Evolutionary conservation across 1,140 invertebrate genomes (phyloP).

Genomic region (Venturia canescens): DNA sequence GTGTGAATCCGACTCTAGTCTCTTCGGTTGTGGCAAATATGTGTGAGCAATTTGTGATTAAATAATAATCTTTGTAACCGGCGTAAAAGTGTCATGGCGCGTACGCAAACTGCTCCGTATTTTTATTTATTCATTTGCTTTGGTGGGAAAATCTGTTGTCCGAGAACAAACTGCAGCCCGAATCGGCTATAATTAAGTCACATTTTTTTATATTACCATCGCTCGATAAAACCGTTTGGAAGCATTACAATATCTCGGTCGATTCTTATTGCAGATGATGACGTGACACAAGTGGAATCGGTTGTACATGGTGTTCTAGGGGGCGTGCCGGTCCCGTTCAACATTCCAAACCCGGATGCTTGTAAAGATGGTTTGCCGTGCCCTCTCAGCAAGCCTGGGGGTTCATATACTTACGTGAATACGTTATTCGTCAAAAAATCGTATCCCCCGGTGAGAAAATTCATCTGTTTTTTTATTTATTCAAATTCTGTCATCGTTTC

Average conservation of each 20-base stretch:
- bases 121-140: too few relatives aligned
- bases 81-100: too few relatives aligned
- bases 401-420: constrained; percentile 79
- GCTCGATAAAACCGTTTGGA: too few relatives aligned
- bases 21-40: too few relatives aligned
- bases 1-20: too few relatives aligned
- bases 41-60: too few relatives aligned
- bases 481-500: not conserved
- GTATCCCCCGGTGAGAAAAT: constrained; percentile 77
- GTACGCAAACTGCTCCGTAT: too few relatives aligned
- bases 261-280: constrained; percentile 74
- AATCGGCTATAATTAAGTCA: too few relatives aligned
- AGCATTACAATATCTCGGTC: not conserved
- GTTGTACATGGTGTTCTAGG: constrained; percentile 84
- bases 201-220: too few relatives aligned
- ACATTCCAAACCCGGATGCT: constrained; percentile 82
- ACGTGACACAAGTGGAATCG: constrained; percentile 75
- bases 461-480: not conserved
- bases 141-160: too few relatives aligned
- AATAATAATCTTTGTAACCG: too few relatives aligned
- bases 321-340: constrained; percentile 84
- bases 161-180: too few relatives aligned
- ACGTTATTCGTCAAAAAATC: constrained; percentile 79
- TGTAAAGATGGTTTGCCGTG: constrained; percentile 83
- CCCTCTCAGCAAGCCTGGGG: constrained; percentile 78